Conservation (phyloP, 1,140 invertebrate species). For the Physella acuta region DNA sequence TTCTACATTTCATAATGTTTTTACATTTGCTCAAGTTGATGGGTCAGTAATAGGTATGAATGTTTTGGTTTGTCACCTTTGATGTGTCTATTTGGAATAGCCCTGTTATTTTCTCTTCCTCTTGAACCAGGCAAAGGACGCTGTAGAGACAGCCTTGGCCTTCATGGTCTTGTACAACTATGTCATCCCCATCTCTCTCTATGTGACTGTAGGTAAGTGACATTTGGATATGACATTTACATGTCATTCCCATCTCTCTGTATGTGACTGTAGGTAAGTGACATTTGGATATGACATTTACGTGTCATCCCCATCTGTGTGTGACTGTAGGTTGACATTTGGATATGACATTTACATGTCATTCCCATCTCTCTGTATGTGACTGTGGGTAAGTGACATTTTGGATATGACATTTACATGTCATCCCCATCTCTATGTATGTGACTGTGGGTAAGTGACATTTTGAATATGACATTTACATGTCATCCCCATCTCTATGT, state of each 20-base stretch:
- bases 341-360: too few relatives aligned
- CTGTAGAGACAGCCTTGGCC: constrained; percentile 62
- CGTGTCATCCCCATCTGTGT: constrained; percentile 72
- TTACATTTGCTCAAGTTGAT: too few relatives aligned
- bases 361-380: constrained; percentile 74
- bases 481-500: constrained; percentile 71
- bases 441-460: constrained; percentile 72
- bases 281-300: too few relatives aligned
- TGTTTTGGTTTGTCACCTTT: too few relatives aligned
- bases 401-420: too few relatives aligned
- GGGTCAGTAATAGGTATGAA: too few relatives aligned
- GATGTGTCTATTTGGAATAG: too few relatives aligned
- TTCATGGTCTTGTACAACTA: constrained; percentile 71
- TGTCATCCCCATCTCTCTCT: constrained; percentile 72
- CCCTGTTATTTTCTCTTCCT: too few relatives aligned
- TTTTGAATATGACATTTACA: too few relatives aligned
- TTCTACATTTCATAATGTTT: too few relatives aligned
- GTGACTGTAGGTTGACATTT: constrained; percentile 72
- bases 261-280: constrained; percentile 72
- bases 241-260: constrained; percentile 72
- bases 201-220: constrained; percentile 72
- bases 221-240: too few relatives aligned
- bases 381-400: constrained; percentile 70
- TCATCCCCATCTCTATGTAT: constrained; percentile 73
- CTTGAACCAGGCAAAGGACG: constrained; percentile 40